Evolutionary conservation across 2,888 invertebrate genomes (phyloP), one percentile per base, ranked within the genome.

Genomic region (Ptychoptera albimana): DNA sequence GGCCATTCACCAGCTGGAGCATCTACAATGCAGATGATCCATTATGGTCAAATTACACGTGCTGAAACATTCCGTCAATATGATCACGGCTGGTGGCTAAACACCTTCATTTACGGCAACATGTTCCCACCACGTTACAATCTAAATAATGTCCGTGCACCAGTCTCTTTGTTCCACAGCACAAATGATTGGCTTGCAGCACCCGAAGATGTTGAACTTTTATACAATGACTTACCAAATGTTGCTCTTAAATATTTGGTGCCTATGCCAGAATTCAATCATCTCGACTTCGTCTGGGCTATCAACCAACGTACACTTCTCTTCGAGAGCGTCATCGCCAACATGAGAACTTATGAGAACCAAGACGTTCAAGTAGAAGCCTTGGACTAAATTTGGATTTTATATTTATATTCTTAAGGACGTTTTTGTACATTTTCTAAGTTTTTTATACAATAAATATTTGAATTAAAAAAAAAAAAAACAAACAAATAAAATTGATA

Each of bases 171-270:
- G 9, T 72, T 73, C 53, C 74, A 71, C 52, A 70, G 72, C 8
- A 61, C 64, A 4, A 73, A 74, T 12, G 85, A 86, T 57, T 75
- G 76, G 73, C 57, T 84, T 14, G 72, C 79, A 1, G 64, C 70
- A 42, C 67, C 70, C 3, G 57, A 59, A 50, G 78, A 79, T 46
- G 75, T 79, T 1, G 58, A 70, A 36, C 60, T 63, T 13, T 55
- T 79, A 42, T 66, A 69, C 34, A 57, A 60, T 10, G 60, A 64
- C 45, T 56, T 83, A 37, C 63, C 65, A 8, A 75, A 73, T 52
- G 66, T 68, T 2, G 57, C 73, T 7, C 72, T 72, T 42, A 69
- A 69, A 48, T 68, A 73, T 55, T 64, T 70, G 47, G 71, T 80
- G 40, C 70, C 72, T 0, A 64, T 69, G 52, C 61, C 69, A 32